These are phyloP conservation scores for Cyprinodon variegatus DNA, from an alignment of 2,113 vertebrate species.

Conservation along the genomic window DNA sequence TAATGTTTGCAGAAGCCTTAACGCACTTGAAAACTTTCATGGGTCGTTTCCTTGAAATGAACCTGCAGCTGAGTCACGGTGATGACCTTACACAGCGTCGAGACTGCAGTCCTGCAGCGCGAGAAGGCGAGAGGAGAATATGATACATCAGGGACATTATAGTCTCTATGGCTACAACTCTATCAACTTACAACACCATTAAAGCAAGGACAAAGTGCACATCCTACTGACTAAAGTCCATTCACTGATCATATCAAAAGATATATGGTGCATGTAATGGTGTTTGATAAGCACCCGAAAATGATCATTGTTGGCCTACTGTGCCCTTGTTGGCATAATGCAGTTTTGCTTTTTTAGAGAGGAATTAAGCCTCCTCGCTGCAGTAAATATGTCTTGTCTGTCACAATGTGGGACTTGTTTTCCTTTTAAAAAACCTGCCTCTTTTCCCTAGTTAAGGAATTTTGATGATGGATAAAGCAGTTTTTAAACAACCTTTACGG, in stretches of 20 bases:
- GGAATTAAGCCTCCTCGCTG: not conserved
- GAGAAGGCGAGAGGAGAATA: conserved; percentile 16
- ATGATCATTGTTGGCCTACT: conserved; percentile 41
- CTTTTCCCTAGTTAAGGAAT: too few species aligned
- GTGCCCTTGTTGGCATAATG: conserved; percentile 40
- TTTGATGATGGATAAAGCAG: not conserved
- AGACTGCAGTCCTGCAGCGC: conserved; percentile 11
- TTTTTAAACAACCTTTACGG: not conserved
- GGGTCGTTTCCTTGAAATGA: conserved; percentile 33
- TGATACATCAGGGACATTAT: conserved; percentile 51
- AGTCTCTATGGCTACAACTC: conserved; percentile 38
- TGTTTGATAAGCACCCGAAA: conserved; percentile 47
- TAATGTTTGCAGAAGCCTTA: conserved; percentile 33
- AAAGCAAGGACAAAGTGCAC: conserved; percentile 67
- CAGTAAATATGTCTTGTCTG: conserved; percentile 5
- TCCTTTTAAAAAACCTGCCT: not conserved
- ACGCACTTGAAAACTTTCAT: conserved; percentile 38
- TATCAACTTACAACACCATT: conserved; percentile 55
- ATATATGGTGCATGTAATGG: conserved; percentile 60
- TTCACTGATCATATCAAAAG: conserved; percentile 64
- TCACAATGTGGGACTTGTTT: not conserved
- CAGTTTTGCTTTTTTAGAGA: conserved; percentile 1
- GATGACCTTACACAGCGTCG: conserved; percentile 44
- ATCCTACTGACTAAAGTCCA: conserved; percentile 50
- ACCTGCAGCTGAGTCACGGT: conserved; percentile 22